These are phyloP conservation scores for Iguana delicatissima DNA, from an alignment of 2,797 vertebrate species.

Conservation along the genomic window DNA sequence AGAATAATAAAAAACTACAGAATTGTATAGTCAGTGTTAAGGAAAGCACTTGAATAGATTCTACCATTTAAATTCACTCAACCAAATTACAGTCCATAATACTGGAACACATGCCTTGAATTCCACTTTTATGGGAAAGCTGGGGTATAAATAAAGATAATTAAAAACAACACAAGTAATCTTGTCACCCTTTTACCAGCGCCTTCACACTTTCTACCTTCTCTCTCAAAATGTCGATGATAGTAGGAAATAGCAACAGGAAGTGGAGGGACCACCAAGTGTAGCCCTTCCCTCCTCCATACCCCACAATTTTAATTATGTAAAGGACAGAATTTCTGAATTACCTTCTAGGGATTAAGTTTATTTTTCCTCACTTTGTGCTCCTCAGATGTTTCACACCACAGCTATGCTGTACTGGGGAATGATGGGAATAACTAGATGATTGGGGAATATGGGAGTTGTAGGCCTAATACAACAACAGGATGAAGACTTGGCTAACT, in stretches of 20 bases:
- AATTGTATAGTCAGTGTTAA: background rate
- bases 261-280: background rate
- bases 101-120: background rate
- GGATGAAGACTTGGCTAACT: too few relatives aligned
- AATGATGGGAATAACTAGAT: background rate
- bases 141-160: too few relatives aligned
- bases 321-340: background rate
- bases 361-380: background rate
- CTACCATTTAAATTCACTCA: background rate
- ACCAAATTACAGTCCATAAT: background rate
- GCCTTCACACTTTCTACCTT: background rate
- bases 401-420: background rate
- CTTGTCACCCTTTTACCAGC: background rate
- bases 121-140: too few relatives aligned
- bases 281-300: too few relatives aligned
- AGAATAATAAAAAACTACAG: background rate
- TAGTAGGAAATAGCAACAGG: too few relatives aligned
- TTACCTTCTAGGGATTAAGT: background rate
- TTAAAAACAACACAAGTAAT: background rate
- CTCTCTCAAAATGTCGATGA: background rate
- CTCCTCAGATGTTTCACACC: background rate
- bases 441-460: background rate
- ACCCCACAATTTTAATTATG: background rate
- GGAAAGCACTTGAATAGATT: background rate
- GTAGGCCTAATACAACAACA: background rate